A percentile compares a stretch with the other conserved stretches of the same genome.
phyloP scores from a whole-genome alignment of 2,888 invertebrate genomes.

The Drosophila hamatofila region DNA sequence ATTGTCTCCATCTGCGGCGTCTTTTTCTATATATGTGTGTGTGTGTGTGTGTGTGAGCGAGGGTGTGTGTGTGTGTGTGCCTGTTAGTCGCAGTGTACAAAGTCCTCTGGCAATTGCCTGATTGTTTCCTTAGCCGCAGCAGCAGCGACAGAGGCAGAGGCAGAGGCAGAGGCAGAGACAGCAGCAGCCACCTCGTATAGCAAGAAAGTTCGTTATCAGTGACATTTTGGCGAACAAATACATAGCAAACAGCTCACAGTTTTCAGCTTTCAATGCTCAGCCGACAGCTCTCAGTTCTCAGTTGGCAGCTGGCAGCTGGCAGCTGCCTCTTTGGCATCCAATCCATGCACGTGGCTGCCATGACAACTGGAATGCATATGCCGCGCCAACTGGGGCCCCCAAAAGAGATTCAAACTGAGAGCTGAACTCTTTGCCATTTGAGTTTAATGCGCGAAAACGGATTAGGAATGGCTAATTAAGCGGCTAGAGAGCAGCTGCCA shows the following conservation, averaged over 20 bases:
- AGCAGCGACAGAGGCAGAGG: slow-evolving; percentile 22
- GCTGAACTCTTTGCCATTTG: background rate
- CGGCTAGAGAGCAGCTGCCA: background rate
- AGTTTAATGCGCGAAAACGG: slow-evolving; percentile 6
- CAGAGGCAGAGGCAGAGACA: slow-evolving; percentile 47
- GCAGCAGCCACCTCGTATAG: slow-evolving; percentile 56
- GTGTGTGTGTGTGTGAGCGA: slow-evolving; percentile 6
- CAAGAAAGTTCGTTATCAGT: slow-evolving; percentile 75
- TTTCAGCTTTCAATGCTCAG: slow-evolving; percentile 11
- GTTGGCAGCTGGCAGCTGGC: background rate
- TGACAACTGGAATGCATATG: slow-evolving; percentile 52
- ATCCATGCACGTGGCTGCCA: slow-evolving; percentile 49
- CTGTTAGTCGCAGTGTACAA: slow-evolving; percentile 40
- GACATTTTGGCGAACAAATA: slow-evolving; percentile 71
- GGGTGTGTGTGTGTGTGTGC: slow-evolving; percentile 13
- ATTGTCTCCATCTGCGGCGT: slow-evolving; percentile 59
- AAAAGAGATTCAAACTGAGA: slow-evolving; percentile 19
- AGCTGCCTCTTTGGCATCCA: slow-evolving; percentile 27
- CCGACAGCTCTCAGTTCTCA: slow-evolving; percentile 10
- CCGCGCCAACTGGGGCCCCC: background rate
- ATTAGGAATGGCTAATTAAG: slow-evolving; percentile 6
- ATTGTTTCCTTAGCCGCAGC: slow-evolving; percentile 76
- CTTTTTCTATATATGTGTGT: slow-evolving; percentile 13
- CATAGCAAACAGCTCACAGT: slow-evolving; percentile 54
- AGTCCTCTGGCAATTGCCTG: slow-evolving; percentile 78